These are phyloP conservation scores for Chymomyza fuscimana DNA, from an alignment of 2,888 invertebrate genomes.

Conservation along the genomic window DNA sequence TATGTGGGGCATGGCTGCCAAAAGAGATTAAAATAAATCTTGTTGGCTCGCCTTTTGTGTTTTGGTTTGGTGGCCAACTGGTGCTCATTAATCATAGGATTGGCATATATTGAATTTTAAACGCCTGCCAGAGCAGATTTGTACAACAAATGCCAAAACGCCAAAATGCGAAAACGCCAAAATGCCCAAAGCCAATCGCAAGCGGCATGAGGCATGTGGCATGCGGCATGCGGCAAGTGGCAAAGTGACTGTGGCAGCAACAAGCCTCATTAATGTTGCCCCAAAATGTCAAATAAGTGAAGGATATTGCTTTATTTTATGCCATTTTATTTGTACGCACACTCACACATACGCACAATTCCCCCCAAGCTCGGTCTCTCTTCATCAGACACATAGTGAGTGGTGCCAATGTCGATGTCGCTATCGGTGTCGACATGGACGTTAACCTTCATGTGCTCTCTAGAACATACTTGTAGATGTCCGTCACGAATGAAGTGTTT, in stretches of 20 bases:
- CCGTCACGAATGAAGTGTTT: too few species aligned
- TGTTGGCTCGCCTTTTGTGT: constrained; percentile 29
- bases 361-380: background rate
- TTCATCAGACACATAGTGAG: background rate
- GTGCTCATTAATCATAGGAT: constrained; percentile 46
- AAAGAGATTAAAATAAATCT: constrained; percentile 28
- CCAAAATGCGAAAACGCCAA: constrained; percentile 21
- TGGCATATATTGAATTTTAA: constrained; percentile 58
- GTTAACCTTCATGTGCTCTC: background rate
- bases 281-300: constrained; percentile 70
- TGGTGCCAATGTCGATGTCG: constrained; percentile 1
- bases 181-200: constrained; percentile 14
- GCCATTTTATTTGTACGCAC: constrained; percentile 56
- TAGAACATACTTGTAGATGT: background rate
- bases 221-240: background rate
- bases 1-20: background rate
- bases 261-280: constrained; percentile 58
- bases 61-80: background rate
- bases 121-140: constrained; percentile 21
- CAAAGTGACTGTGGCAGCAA: constrained; percentile 28
- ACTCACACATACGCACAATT: constrained; percentile 1
- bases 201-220: background rate
- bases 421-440: background rate
- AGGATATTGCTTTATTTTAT: constrained; percentile 72
- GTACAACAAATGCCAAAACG: constrained; percentile 26